These are phyloP conservation scores for Pogonocherus hispidulus DNA, from an alignment of 2,888 invertebrate species.

Conservation along the genomic window DNA sequence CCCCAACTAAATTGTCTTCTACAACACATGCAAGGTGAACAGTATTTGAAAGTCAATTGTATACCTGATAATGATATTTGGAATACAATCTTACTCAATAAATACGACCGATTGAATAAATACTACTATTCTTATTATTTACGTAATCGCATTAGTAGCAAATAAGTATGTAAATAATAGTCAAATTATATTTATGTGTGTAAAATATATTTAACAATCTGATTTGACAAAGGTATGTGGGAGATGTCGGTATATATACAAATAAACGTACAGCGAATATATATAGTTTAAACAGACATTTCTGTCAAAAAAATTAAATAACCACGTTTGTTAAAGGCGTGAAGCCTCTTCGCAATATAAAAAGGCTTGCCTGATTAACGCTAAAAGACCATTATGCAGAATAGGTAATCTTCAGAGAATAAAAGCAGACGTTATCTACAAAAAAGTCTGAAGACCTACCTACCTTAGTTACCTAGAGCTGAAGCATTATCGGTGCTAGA, in stretches of 20 bases:
- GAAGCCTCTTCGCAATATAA: slow-evolving; percentile 16
- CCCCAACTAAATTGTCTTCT: too few relatives aligned
- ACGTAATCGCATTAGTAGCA: slow-evolving; percentile 20
- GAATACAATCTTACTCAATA: not conserved
- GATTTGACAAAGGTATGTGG: slow-evolving; percentile 11
- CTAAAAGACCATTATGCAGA: not conserved
- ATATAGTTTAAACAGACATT: not conserved
- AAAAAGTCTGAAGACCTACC: too few relatives aligned
- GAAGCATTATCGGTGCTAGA: slow-evolving; percentile 25
- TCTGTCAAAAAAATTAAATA: not conserved
- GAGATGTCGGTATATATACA: slow-evolving; percentile 15
- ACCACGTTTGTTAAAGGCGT: slow-evolving; percentile 9
- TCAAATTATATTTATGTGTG: slow-evolving; percentile 18
- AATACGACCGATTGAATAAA: not conserved
- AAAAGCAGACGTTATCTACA: slow-evolving; percentile 28
- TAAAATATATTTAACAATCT: slow-evolving; percentile 14
- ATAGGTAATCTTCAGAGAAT: slow-evolving; percentile 31
- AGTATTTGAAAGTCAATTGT: slow-evolving; percentile 17
- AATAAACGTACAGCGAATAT: not conserved
- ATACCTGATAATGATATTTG: slow-evolving; percentile 7
- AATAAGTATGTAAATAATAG: slow-evolving; percentile 36
- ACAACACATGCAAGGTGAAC: too few relatives aligned
- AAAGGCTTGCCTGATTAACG: slow-evolving; percentile 6
- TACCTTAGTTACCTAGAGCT: too few relatives aligned
- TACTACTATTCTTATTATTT: slow-evolving; percentile 28